These are phyloP conservation scores for Helicoverpa armigera DNA, from an alignment of 1,140 invertebrate genomes.

Conservation along the genomic window DNA sequence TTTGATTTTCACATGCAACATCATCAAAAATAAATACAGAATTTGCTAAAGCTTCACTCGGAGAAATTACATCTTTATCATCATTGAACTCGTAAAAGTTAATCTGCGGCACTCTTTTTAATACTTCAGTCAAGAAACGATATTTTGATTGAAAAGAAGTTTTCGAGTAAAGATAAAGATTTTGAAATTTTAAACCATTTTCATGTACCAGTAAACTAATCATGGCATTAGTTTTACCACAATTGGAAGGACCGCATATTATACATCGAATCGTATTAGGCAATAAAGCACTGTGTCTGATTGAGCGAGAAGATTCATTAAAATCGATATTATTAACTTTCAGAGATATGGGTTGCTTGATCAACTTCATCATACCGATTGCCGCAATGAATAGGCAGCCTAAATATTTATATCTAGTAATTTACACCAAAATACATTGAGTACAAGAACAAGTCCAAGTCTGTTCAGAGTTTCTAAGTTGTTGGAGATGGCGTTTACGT, in stretches of 20 bases:
- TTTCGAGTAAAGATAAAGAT: conserved; percentile 69
- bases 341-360: no score
- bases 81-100: conserved; percentile 48
- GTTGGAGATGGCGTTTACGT: no score
- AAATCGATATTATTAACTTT: no score
- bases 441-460: no score
- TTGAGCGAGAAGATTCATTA: no score
- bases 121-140: conserved; percentile 54
- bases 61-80: conserved; percentile 52
- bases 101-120: conserved; percentile 56
- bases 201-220: conserved; percentile 66
- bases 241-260: conserved; percentile 61
- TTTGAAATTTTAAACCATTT: conserved; percentile 71
- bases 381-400: no score
- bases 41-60: conserved; percentile 18
- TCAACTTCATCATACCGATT: no score
- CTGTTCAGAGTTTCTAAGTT: no score
- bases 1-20: conserved; percentile 4
- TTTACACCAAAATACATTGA: no score
- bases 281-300: background rate
- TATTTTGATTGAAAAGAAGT: conserved; percentile 63
- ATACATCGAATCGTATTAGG: background rate
- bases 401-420: no score
- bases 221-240: conserved; percentile 71
- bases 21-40: conserved; percentile 22